Conservation (phyloP, 2,888 invertebrate species). For the Quadroppia sp. region DNA sequence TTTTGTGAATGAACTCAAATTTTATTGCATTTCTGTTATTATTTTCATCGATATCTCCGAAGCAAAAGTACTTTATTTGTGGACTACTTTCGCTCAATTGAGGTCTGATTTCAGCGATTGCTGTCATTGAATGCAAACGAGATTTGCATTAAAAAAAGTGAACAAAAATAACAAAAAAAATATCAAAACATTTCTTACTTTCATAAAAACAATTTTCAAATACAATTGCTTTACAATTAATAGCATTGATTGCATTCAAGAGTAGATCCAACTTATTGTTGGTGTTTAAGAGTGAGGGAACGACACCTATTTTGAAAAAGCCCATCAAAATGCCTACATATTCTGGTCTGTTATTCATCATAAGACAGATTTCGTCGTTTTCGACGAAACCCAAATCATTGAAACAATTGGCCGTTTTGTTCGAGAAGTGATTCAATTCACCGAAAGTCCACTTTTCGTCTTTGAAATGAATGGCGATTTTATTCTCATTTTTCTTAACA, state of each 20-base stretch:
- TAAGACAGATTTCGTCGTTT: conserved; percentile 81
- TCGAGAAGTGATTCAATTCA: conserved; percentile 76
- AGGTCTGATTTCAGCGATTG: not conserved
- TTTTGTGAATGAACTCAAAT: not conserved
- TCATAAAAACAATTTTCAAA: conserved; percentile 51
- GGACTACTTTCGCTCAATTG: not conserved
- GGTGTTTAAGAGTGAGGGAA: conserved; percentile 86
- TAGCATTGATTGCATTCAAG: conserved; percentile 78
- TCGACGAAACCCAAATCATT: conserved; percentile 71
- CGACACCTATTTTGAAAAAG: conserved; percentile 69
- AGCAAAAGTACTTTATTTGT: not conserved
- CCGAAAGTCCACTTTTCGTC: conserved; percentile 78
- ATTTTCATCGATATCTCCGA: not conserved
- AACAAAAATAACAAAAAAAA: not conserved
- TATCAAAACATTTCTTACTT: not conserved
- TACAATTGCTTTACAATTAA: conserved; percentile 76
- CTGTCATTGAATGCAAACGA: no score
- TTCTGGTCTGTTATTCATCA: conserved; percentile 87
- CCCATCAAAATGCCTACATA: conserved; percentile 90
- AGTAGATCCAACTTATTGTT: conserved; percentile 78
- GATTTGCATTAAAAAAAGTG: conserved; percentile 4
- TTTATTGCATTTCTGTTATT: not conserved
- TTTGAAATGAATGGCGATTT: conserved; percentile 58
- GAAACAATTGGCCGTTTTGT: conserved; percentile 73
- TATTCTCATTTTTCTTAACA: conserved; percentile 41